Evolutionary conservation across 2,113 vertebrate genomes (phyloP), one percentile per base, ranked within the genome.

Genomic region (Megalops atlanticus): DNA sequence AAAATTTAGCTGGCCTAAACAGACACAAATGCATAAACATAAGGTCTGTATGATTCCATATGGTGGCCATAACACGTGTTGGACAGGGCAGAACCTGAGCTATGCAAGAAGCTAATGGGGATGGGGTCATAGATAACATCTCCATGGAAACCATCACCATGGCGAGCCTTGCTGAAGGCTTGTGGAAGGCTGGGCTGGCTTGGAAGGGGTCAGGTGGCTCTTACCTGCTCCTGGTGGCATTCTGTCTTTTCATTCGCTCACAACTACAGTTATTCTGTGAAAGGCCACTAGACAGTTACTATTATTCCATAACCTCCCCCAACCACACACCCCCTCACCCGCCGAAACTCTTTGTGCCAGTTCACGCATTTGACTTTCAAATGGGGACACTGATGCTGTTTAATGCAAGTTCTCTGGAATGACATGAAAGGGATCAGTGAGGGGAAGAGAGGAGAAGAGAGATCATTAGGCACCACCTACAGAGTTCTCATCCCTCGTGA

Each of bases 241-340:
- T 49, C 45, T 49, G 45, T 1, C 8, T 49, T 49, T 72, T 33
- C 69, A 36, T 79, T 31, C 38, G 72, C 71, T 79, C 70, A 79
- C 27, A 71, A 31, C 78, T 79, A 68, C 78, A 79, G 49, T 79
- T 49, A 45, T 79, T 79, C 78, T 21, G 36, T 45, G 27, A 45
- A 71, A 68, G 47, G 64, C 64, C 78, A 49, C 70, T 33, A 58
- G 78, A 70, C 64, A 71, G 45, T 27, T 79, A 49, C 49, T 71
- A 79, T 47, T 72, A 72, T 79, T 35, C 70, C 43, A 27, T 71
- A 73, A 80, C 52, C 24, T 5, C 31, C 43, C 43, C 41, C 70
- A n/a, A n/a, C n/a, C n/a, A n/a, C 69, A 39, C 11, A 16, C 33
- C 41, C 41, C 27, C 45, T 47, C n/a, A n/a, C 52, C 52, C 52